phyloP scores from a whole-genome alignment of 37 sponge, comb jelly and placozoan genomes.

The Agelas oroides region DNA sequence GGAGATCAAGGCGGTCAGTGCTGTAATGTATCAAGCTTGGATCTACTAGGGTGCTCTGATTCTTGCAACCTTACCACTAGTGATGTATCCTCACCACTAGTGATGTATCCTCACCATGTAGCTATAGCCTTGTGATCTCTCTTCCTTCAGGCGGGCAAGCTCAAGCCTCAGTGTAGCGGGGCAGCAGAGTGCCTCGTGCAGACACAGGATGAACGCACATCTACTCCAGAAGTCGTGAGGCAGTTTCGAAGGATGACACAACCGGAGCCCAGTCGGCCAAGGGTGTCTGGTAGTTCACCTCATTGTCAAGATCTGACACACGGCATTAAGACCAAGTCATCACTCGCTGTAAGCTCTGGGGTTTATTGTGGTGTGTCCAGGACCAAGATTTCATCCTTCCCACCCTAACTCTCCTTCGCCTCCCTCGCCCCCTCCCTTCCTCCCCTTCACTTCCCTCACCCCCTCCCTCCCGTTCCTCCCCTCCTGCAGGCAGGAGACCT shows the following conservation, averaged over 20 bases:
- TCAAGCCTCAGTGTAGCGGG: constrained; percentile 39
- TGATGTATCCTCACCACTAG: too few species aligned
- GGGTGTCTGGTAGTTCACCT: constrained; percentile 56
- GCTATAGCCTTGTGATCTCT: too few species aligned
- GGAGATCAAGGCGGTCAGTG: constrained; percentile 68
- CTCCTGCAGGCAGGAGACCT: constrained; percentile 70
- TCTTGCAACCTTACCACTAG: too few species aligned
- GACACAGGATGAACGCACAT: constrained; percentile 8
- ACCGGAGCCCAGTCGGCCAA: constrained; percentile 74
- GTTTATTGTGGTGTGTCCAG: too few species aligned
- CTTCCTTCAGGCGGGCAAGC: constrained; percentile 78
- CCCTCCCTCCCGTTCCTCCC: not conserved
- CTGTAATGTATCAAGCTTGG: not conserved
- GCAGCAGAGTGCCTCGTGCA: constrained; percentile 68
- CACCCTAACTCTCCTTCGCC: not conserved
- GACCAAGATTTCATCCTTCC: not conserved
- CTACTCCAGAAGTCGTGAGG: constrained; percentile 29
- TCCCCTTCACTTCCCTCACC: too few species aligned
- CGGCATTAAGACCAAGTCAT: constrained; percentile 81
- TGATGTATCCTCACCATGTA: too few species aligned
- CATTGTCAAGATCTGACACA: constrained; percentile 45
- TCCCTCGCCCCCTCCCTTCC: not conserved
- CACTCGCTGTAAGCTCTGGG: constrained; percentile 46
- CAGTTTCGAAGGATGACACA: constrained; percentile 63
- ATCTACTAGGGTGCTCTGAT: too few species aligned